Evolutionary conservation across 2,888 invertebrate species (phyloP), one percentile per base, ranked within the genome.

Genomic region (Caradrina clavipalpis): DNA sequence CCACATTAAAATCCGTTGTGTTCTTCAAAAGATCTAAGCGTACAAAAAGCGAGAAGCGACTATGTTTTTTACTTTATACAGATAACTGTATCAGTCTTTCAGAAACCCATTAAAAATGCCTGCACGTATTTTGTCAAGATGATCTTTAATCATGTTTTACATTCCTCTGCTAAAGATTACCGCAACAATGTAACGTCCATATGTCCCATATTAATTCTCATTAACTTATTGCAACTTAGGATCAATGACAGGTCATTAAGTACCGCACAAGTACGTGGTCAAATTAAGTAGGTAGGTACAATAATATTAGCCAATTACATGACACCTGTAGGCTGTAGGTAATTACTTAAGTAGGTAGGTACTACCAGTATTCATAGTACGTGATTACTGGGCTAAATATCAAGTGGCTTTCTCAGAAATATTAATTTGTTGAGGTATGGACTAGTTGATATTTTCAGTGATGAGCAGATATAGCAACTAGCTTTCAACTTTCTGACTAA

Each of bases 241-340:
- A 45, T 35, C 51, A 78, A 78, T 64, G 61, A 55, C 42, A 69
- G 19, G 50, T 59, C 31, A 78, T 78, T 78, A 73, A 19, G 49
- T 49, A 47, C n/a, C 13, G n/a, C 50, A 55, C 50, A 21, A 65
- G 22, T 51, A 62, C 31, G 54, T 61, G 42, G 58, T 57, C 51
- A 57, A 57, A 57, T 69, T 63, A 78, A 63, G 56, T 57, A 60
- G 45, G 42, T 42, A 39, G 45, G 45, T 45, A 45, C 49, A 49
- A 72, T 67, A 49, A 70, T 49, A 58, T 77, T 51, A 61, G 58
- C 66, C 65, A 62, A 68, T 73, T 63, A 78, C 19, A 39, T 47
- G 19, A 60, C 79, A 73, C 63, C 74, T 78, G 76, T 54, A 6
- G 50, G 19, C 15, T 35, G 21, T 35, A 57, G 42, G 51, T 73